phyloP scores from a whole-genome alignment of 2,113 vertebrate genomes.

The Cyanoramphus novaezelandiae region DNA sequence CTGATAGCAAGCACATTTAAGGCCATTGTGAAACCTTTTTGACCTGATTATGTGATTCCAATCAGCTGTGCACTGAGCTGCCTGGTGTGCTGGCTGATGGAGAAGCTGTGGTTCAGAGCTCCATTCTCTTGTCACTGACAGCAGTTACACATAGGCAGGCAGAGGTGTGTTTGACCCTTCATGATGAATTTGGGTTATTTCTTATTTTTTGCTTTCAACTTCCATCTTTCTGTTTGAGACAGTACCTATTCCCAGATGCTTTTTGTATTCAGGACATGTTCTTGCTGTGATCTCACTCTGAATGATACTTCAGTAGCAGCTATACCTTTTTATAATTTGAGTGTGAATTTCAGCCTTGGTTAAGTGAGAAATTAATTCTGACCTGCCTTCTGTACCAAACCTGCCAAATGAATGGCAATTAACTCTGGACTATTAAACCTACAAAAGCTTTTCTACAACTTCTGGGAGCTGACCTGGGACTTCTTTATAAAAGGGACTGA shows the following conservation, averaged over 20 bases:
- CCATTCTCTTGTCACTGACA: neutral
- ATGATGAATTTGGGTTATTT: neutral
- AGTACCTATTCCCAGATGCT: neutral
- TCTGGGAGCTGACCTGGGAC: constrained; percentile 67
- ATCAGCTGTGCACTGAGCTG: neutral
- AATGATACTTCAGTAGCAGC: constrained; percentile 1
- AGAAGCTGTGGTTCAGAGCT: neutral
- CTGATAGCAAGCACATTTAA: neutral
- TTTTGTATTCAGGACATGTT: constrained; percentile 35
- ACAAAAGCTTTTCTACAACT: constrained; percentile 56
- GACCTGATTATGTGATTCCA: constrained; percentile 8
- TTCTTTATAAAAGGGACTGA: constrained; percentile 1
- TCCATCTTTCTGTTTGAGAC: neutral
- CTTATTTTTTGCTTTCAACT: neutral
- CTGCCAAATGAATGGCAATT: constrained; percentile 69
- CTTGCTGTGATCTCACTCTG: neutral
- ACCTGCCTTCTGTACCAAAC: neutral
- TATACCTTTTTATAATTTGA: constrained; percentile 4
- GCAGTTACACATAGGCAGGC: neutral
- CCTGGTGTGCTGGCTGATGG: neutral
- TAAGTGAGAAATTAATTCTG: constrained; percentile 51
- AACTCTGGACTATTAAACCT: constrained; percentile 63
- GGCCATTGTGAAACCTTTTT: neutral
- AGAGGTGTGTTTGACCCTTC: neutral
- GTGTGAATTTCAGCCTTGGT: constrained; percentile 33